Percentiles rank a stretch among this genome's conserved stretches.
Conservation (phyloP, 2,797 vertebrate species). For the Muraenolepis orangiensis region DNA sequence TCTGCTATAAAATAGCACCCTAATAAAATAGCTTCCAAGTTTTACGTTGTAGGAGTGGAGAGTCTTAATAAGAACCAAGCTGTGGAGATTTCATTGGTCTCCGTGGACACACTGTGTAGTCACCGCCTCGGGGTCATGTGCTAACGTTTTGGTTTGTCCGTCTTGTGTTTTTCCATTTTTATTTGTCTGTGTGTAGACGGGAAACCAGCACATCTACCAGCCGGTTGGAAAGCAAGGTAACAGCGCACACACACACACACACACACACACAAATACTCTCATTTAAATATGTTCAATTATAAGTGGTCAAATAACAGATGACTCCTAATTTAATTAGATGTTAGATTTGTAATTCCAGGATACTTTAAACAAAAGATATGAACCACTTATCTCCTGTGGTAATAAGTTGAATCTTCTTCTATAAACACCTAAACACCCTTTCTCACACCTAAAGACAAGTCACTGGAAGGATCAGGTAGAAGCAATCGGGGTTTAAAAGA, state of each 20-base stretch:
- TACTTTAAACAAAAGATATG: neutral
- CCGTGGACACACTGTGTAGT: constrained; percentile 4
- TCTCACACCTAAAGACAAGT: no score
- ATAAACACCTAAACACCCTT: neutral
- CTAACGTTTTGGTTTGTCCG: constrained; percentile 37
- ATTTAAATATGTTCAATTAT: neutral
- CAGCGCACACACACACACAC: constrained; percentile 12
- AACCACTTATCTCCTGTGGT: neutral
- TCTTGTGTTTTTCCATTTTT: constrained; percentile 48
- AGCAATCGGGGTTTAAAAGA: no score
- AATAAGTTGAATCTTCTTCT: neutral
- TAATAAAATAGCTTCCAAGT: no score
- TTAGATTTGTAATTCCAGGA: no score
- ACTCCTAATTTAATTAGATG: neutral
- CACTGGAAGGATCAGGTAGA: no score
- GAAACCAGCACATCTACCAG: constrained; percentile 98
- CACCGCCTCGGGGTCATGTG: constrained; percentile 40
- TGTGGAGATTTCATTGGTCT: constrained; percentile 17
- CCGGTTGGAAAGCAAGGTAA: constrained; percentile 96
- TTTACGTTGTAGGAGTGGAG: neutral
- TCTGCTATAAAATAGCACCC: no score
- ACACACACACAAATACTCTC: no score
- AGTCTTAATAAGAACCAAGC: neutral
- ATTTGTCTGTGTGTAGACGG: constrained; percentile 77
- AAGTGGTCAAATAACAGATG: neutral